A percentile compares a stretch with the other conserved stretches of the same genome.
Conservation (phyloP, 2,797 vertebrate genomes). For the Pseudomugil gertrudae region DNA sequence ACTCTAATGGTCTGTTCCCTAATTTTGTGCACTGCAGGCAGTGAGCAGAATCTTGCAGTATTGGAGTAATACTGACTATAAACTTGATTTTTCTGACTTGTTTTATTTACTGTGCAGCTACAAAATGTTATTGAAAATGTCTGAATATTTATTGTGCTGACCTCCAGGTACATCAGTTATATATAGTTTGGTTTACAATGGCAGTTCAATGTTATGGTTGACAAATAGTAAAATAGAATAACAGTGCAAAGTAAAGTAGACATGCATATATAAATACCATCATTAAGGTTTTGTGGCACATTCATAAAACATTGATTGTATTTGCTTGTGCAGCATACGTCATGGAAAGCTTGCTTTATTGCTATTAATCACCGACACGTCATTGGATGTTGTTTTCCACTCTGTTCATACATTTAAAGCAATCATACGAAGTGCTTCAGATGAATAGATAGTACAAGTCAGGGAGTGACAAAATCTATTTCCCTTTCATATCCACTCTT, state of each 20-base stretch:
- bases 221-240: conserved; percentile 50
- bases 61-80: conserved; percentile 68
- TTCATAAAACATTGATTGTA: conserved; percentile 34
- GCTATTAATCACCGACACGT: conserved; percentile 13
- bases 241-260: conserved; percentile 52
- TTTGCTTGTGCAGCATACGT: conserved; percentile 44
- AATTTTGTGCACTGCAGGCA: conserved; percentile 74
- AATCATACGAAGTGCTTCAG: conserved; percentile 33
- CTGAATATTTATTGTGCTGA: conserved; percentile 55
- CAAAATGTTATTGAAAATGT: conserved; percentile 58
- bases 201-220: conserved; percentile 34
- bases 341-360: conserved; percentile 43
- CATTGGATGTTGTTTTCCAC: conserved; percentile 15
- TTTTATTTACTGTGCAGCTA: conserved; percentile 73
- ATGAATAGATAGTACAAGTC: conserved; percentile 4
- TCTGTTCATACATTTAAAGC: conserved; percentile 23
- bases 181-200: conserved; percentile 58
- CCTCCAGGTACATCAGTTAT: conserved; percentile 58
- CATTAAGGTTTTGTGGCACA: conserved; percentile 32
- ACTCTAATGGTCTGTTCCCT: conserved; percentile 58
- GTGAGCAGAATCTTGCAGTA: conserved; percentile 65
- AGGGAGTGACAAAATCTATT: background rate
- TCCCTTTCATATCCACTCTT: conserved; percentile 2
- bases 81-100: conserved; percentile 54
- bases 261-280: conserved; percentile 40